phyloP scores from a whole-genome alignment of 1,140 invertebrate genomes.

The Nautilus pompilius region DNA sequence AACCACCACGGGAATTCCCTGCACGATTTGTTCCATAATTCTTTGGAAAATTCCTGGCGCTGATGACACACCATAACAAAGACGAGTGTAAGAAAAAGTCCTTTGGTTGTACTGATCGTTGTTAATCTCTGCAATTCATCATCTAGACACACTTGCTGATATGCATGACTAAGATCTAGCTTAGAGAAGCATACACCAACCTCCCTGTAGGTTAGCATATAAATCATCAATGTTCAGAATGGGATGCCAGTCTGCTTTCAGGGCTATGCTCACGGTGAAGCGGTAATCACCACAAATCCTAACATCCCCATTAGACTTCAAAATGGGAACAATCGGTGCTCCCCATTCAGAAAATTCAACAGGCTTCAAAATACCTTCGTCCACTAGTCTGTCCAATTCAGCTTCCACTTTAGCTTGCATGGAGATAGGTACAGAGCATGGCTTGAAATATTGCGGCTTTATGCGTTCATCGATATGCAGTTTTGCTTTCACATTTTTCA shows the following conservation, averaged over 20 bases:
- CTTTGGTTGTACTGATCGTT: conserved; percentile 33
- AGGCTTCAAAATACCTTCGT: conserved; percentile 21
- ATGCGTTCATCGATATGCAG: conserved; percentile 14
- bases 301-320: conserved; percentile 44
- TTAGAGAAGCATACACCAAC: conserved; percentile 35
- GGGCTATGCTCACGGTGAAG: conserved; percentile 43
- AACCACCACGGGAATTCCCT: conserved; percentile 11
- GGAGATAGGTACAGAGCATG: conserved; percentile 24
- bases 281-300: conserved; percentile 51
- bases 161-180: conserved; percentile 35
- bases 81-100: conserved; percentile 21
- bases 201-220: conserved; percentile 30
- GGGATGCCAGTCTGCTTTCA: conserved; percentile 30
- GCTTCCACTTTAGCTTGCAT: conserved; percentile 26
- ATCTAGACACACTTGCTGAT: conserved; percentile 27
- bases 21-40: conserved; percentile 52
- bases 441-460: conserved; percentile 13
- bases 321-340: conserved; percentile 50
- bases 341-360: conserved; percentile 41
- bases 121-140: conserved; percentile 24
- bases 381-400: conserved; percentile 24
- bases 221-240: conserved; percentile 38
- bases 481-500: conserved; percentile 15
- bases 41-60: conserved; percentile 59
- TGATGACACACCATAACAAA: conserved; percentile 33